Percentiles rank a stretch among this genome's conserved stretches.
These are phyloP conservation scores for Isaurus tuberculatus DNA, from an alignment of 92 coral and sea anemone genomes.

Conservation along the genomic window DNA sequence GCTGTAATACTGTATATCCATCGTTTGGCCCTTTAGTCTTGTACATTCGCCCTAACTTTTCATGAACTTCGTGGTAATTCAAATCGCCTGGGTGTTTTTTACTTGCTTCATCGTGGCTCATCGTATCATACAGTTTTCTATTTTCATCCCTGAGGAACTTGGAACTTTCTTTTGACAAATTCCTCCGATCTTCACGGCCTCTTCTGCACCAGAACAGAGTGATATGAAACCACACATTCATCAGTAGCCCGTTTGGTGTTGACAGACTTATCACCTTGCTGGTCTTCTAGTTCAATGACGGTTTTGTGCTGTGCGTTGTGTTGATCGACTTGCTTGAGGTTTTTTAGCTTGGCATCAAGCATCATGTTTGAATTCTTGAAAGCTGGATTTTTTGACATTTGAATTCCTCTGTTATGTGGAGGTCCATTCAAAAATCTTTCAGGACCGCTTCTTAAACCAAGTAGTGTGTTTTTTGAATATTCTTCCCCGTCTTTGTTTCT, in stretches of 20 bases:
- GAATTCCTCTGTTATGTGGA: slow-evolving; percentile 61
- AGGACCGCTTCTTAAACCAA: slow-evolving; percentile 57
- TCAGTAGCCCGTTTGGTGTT: slow-evolving; percentile 52
- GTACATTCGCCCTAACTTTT: background rate
- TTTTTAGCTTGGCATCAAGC: slow-evolving; percentile 65
- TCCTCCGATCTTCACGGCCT: slow-evolving; percentile 51
- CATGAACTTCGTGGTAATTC: background rate
- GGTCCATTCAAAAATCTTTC: slow-evolving; percentile 64
- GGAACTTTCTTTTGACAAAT: slow-evolving; percentile 38
- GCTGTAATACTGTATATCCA: background rate
- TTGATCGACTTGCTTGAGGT: slow-evolving; percentile 43
- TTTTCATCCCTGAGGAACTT: slow-evolving; percentile 7
- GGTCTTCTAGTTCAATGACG: slow-evolving; percentile 42
- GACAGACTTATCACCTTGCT: slow-evolving; percentile 7
- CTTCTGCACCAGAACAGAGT: slow-evolving; percentile 50
- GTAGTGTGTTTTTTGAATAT: slow-evolving; percentile 57
- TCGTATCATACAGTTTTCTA: slow-evolving; percentile 32
- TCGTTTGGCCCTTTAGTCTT: background rate
- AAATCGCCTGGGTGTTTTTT: too few relatives aligned
- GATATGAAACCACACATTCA: slow-evolving; percentile 52
- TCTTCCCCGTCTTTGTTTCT: slow-evolving; percentile 62
- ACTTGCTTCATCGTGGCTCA: slow-evolving; percentile 56
- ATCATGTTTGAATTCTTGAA: slow-evolving; percentile 65
- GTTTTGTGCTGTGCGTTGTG: slow-evolving; percentile 64
- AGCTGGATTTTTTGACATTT: slow-evolving; percentile 54